Evolutionary conservation across 1,140 invertebrate species (phyloP).

Genomic region (Drosophila nebulosa): DNA sequence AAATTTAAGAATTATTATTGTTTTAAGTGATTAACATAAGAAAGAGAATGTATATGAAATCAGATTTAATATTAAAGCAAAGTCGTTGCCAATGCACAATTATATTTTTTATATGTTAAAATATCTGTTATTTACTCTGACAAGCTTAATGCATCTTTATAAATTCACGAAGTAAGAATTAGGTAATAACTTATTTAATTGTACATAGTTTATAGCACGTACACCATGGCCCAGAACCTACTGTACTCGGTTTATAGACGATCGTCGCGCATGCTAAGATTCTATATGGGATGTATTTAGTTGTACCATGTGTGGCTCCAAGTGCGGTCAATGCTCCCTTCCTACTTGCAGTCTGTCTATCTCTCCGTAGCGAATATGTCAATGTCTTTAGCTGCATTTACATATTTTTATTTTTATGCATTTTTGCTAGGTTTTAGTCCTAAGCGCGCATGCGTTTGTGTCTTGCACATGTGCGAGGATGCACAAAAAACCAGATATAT

Average conservation of each 20-base stretch:
- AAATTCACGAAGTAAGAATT: no score
- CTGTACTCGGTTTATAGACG: conserved; percentile 19
- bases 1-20: background rate
- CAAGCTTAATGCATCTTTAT: no score
- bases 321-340: conserved; percentile 50
- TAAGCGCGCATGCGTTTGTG: conserved; percentile 58
- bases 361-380: conserved; percentile 47
- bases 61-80: no score
- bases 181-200: no score
- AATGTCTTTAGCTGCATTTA: conserved; percentile 40
- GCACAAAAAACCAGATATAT: conserved; percentile 38
- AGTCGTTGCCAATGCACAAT: no score
- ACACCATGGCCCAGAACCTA: conserved; percentile 25
- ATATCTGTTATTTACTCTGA: no score
- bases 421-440: conserved; percentile 44
- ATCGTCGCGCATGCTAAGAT: conserved; percentile 34
- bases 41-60: background rate
- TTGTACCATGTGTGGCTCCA: conserved; percentile 43
- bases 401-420: conserved; percentile 41
- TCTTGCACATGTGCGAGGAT: conserved; percentile 59
- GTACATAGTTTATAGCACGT: background rate
- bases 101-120: no score
- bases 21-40: background rate
- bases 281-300: background rate
- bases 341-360: background rate